Evolutionary conservation across 2,888 invertebrate species (phyloP), one percentile per base, ranked within the genome.

Genomic region (Melipona bicolor): DNA sequence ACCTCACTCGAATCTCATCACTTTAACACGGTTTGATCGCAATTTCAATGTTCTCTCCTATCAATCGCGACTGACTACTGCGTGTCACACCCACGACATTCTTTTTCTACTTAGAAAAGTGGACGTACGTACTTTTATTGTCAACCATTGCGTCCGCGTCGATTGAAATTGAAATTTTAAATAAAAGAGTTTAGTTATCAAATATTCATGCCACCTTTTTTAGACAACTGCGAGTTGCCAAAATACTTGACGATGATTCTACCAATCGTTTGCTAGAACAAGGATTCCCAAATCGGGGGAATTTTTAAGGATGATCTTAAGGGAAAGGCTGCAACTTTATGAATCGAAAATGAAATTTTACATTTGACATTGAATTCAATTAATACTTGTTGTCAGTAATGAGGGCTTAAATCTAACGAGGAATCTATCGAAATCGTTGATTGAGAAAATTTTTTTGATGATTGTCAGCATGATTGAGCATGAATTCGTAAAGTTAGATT

Each of bases 161-260:
- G 6, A 0, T 59, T 59, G 1, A n/a, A 59, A n/a, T n/a, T 4
- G 11, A 56, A n/a, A n/a, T 59, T 59, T 59, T 59, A 59, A 59
- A 59, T 2, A 15, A n/a, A 2, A 15, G n/a, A n/a, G n/a, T 2
- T 56, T 56, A 21, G 56, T 56, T 4, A 21, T n/a, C n/a, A 5
- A 0, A 0, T n/a, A 5, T 2, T 56, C 56, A 2, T 1, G 56
- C 2, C n/a, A n/a, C 0, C 56, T n/a, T n/a, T n/a, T n/a, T 5
- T 15, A 24, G 15, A 59, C n/a, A 59, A n/a, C n/a, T n/a, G n/a
- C 15, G 15, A 59, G 15, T 64, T 36, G 13, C 4, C 11, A 1
- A 64, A 36, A 64, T 13, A 64, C 4, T 6, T 11, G 19, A 32
- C 32, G 21, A 64, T 2, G 27, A 19, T 56, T n/a, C 0, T 2